Percentiles rank a stretch among this genome's conserved stretches.
Conservation (phyloP, 2,113 vertebrate genomes). For the Okapia johnstoni region DNA sequence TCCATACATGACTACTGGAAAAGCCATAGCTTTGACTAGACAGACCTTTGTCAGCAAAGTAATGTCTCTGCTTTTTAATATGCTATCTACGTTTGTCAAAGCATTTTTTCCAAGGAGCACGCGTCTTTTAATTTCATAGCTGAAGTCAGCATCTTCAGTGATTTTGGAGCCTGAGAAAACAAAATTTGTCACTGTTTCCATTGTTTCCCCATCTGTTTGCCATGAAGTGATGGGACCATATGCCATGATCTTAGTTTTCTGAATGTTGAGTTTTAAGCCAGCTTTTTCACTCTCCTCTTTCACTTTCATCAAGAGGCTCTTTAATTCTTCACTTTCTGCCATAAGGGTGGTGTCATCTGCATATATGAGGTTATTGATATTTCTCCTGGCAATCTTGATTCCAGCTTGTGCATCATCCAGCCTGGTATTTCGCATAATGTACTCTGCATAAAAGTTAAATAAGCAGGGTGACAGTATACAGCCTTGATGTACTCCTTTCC, state of each 20-base stretch:
- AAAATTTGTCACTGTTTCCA: background rate
- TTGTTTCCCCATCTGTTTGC: background rate
- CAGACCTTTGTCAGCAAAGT: fast-evolving
- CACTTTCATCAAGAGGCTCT: background rate
- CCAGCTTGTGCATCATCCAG: background rate
- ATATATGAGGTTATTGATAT: background rate
- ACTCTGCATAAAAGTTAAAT: background rate
- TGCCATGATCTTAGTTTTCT: background rate
- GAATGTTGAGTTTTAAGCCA: background rate
- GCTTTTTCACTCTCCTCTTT: background rate
- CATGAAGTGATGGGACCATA: background rate
- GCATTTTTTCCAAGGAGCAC: background rate
- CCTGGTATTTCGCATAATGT: background rate
- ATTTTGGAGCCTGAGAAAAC: background rate
- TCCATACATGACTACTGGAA: background rate
- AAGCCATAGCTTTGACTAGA: background rate
- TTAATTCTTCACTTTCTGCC: background rate
- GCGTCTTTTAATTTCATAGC: background rate
- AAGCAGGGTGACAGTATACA: background rate
- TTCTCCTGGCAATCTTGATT: background rate
- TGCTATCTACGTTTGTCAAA: background rate
- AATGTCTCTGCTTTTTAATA: background rate
- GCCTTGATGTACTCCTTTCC: background rate
- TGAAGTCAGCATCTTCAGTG: background rate
- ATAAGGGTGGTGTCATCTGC: background rate